Conservation (phyloP, 2,113 vertebrate genomes). For the Manacus vitellinus region DNA sequence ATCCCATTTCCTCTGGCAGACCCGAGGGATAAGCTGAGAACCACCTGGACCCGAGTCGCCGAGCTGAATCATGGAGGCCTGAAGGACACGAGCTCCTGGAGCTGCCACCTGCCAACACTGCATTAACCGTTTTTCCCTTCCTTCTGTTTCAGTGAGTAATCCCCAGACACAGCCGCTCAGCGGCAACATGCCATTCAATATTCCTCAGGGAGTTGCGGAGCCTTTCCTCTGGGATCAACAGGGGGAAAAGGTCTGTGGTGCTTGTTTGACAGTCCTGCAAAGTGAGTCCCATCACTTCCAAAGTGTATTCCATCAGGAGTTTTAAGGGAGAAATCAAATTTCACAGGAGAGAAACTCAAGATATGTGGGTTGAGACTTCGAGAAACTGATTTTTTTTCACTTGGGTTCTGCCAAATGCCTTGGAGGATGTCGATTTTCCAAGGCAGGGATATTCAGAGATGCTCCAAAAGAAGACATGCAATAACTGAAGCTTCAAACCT, state of each 20-base stretch:
- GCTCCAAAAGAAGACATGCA: neutral
- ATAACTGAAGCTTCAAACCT: neutral
- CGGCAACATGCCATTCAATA: neutral
- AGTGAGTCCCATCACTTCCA: neutral
- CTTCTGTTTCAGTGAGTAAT: neutral
- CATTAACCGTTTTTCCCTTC: neutral
- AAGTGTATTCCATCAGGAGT: neutral
- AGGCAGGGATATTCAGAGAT: neutral
- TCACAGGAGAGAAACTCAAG: neutral
- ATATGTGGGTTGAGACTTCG: fast-evolving
- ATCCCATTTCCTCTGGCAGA: neutral
- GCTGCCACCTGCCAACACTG: neutral
- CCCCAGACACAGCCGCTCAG: neutral
- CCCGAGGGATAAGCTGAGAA: neutral
- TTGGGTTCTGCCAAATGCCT: neutral
- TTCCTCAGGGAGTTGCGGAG: neutral
- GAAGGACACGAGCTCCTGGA: neutral
- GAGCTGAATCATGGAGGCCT: neutral
- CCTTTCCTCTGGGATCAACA: neutral
- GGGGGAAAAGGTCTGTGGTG: neutral
- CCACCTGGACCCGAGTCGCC: neutral
- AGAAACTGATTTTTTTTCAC: neutral
- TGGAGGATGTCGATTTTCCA: fast-evolving
- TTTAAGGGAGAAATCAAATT: neutral
- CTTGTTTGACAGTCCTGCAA: neutral